These are phyloP conservation scores for Scytalopus superciliaris DNA, from an alignment of 2,113 vertebrate species.

Conservation along the genomic window DNA sequence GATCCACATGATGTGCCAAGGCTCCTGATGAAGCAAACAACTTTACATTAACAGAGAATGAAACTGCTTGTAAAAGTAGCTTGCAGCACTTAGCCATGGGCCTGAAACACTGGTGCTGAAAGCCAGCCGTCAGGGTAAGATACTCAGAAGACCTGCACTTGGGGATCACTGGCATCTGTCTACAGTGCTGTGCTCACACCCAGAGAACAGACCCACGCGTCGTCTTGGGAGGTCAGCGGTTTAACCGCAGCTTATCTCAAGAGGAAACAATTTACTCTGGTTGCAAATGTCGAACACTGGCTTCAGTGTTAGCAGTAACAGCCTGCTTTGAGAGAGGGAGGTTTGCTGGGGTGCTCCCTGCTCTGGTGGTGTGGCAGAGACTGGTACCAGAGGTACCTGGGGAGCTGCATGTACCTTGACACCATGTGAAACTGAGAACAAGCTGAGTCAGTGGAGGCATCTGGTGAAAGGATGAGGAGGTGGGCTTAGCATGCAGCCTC, in stretches of 20 bases:
- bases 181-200: not conserved
- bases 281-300: not conserved
- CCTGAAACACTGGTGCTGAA: not conserved
- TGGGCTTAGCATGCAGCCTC: not conserved
- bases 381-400: not conserved
- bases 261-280: slow-evolving; percentile 46
- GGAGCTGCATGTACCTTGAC: not conserved
- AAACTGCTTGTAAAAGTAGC: slow-evolving; percentile 10
- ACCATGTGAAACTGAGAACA: not conserved
- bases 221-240: slow-evolving; percentile 21
- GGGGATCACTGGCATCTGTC: not conserved
- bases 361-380: not conserved
- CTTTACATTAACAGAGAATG: slow-evolving; percentile 24
- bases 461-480: not conserved
- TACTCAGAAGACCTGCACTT: not conserved
- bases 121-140: not conserved
- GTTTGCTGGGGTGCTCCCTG: not conserved
- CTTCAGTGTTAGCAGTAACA: not conserved
- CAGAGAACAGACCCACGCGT: not conserved
- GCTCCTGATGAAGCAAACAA: slow-evolving; percentile 37
- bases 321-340: not conserved
- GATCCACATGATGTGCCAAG: slow-evolving; percentile 11
- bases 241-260: slow-evolving; percentile 42
- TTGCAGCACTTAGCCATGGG: not conserved
- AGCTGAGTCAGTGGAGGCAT: not conserved